Conservation (phyloP, 2,797 vertebrate genomes). For the Labeo calbasu region DNA sequence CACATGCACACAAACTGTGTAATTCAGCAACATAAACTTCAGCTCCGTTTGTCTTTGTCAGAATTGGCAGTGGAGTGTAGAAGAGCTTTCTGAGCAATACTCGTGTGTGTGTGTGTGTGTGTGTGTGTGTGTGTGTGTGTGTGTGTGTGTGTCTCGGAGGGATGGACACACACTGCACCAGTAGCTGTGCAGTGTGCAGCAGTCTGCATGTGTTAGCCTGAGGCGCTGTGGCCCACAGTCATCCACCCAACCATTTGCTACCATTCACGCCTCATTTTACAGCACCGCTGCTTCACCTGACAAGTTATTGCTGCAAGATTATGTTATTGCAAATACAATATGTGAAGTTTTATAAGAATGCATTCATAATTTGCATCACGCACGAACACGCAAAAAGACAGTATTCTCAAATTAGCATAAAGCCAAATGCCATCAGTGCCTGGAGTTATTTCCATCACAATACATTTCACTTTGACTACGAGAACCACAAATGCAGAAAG, state of each 20-base stretch:
- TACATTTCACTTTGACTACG: not conserved
- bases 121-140: slow-evolving; percentile 19
- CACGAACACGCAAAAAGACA: not conserved
- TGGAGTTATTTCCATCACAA: not conserved
- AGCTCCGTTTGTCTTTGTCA: slow-evolving; percentile 29
- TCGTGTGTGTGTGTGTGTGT: not conserved
- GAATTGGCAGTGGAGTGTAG: slow-evolving; percentile 31
- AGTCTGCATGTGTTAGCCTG: slow-evolving; percentile 38
- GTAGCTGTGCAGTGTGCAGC: slow-evolving; percentile 1
- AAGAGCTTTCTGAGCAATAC: slow-evolving; percentile 33
- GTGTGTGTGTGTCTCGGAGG: slow-evolving; percentile 35
- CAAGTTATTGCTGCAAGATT: not conserved
- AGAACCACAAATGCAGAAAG: not conserved
- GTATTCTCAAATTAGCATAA: not conserved
- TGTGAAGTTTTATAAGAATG: not conserved
- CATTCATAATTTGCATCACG: not conserved
- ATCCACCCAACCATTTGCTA: slow-evolving; percentile 34
- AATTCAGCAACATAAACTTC: slow-evolving; percentile 25
- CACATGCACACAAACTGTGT: slow-evolving; percentile 30
- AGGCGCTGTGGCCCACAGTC: slow-evolving; percentile 34
- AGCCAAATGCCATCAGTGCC: not conserved
- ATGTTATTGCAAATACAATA: not conserved
- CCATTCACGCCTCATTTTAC: slow-evolving; percentile 33
- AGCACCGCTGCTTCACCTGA: slow-evolving; percentile 3
- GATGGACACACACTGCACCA: slow-evolving; percentile 45